Evolutionary conservation across 2,888 invertebrate genomes (phyloP).

Genomic region (Sclerodermus sp.): DNA sequence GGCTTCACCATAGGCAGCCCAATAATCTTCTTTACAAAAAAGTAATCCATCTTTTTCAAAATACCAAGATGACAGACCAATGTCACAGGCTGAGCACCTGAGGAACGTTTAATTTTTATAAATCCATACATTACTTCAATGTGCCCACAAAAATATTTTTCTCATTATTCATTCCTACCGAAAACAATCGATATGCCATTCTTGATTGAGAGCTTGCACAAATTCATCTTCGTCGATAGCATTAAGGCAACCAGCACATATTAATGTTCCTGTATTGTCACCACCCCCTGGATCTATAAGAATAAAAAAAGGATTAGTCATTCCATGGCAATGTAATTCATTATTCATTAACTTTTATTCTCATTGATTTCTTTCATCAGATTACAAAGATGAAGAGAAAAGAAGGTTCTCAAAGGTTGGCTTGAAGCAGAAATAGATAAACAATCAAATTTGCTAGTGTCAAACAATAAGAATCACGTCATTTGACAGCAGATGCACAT

Average conservation of each 20-base stretch:
- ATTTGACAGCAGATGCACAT: too few species aligned
- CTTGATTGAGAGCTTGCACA: conserved; percentile 78
- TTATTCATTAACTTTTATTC: background rate
- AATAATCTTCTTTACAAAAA: conserved; percentile 88
- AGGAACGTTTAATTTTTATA: conserved; percentile 12
- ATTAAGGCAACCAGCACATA: conserved; percentile 77
- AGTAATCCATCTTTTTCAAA: conserved; percentile 88
- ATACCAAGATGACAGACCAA: conserved; percentile 85
- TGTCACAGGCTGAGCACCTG: conserved; percentile 89
- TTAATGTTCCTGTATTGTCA: conserved; percentile 41
- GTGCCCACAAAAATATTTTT: background rate
- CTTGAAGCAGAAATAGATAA: background rate
- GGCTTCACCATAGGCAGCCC: conserved; percentile 82
- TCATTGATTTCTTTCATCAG: too few species aligned
- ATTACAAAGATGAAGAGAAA: background rate
- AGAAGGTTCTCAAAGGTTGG: too few species aligned
- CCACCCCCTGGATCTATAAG: conserved; percentile 44
- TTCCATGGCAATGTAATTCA: background rate
- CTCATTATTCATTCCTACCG: conserved; percentile 60
- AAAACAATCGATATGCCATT: conserved; percentile 90
- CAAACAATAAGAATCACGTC: too few species aligned
- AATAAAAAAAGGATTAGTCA: background rate
- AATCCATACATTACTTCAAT: background rate
- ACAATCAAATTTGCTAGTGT: background rate
- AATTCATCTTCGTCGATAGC: conserved; percentile 75